Percentiles rank a stretch among this genome's conserved stretches.
These are phyloP conservation scores for Tachuris rubrigastra DNA, from an alignment of 2,113 vertebrate species.

Conservation along the genomic window DNA sequence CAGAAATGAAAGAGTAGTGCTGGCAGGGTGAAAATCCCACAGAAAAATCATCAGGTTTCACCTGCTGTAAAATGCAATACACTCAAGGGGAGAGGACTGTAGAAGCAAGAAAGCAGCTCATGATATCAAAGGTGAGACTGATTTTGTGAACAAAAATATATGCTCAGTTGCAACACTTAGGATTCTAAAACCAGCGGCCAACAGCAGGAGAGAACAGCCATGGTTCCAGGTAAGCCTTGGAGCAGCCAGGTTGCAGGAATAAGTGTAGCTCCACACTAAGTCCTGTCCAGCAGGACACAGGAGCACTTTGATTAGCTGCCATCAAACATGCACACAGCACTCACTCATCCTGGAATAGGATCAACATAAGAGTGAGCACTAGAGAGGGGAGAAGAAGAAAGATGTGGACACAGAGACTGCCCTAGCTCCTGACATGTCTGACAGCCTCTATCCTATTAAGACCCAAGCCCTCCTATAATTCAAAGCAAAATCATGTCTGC, in stretches of 20 bases:
- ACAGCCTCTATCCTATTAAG: background rate
- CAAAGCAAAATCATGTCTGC: background rate
- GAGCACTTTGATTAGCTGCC: background rate
- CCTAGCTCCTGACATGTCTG: background rate
- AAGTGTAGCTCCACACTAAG: background rate
- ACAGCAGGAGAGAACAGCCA: background rate
- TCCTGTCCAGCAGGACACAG: background rate
- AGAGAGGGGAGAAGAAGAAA: background rate
- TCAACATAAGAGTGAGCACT: background rate
- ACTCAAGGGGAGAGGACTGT: background rate
- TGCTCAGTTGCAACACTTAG: rapidly evolving
- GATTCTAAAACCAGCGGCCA: background rate
- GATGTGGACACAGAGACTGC: background rate
- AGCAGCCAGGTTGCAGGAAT: background rate
- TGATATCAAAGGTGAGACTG: background rate
- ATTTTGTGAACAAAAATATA: background rate
- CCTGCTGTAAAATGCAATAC: background rate
- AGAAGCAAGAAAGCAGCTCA: background rate
- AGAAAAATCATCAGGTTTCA: background rate
- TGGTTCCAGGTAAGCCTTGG: background rate
- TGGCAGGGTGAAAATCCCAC: background rate
- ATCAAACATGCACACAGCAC: background rate
- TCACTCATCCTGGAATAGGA: background rate
- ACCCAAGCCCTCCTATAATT: background rate
- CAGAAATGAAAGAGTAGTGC: background rate